Conservation (phyloP, 2,113 vertebrate species). For the Herpetotheres cachinnans region DNA sequence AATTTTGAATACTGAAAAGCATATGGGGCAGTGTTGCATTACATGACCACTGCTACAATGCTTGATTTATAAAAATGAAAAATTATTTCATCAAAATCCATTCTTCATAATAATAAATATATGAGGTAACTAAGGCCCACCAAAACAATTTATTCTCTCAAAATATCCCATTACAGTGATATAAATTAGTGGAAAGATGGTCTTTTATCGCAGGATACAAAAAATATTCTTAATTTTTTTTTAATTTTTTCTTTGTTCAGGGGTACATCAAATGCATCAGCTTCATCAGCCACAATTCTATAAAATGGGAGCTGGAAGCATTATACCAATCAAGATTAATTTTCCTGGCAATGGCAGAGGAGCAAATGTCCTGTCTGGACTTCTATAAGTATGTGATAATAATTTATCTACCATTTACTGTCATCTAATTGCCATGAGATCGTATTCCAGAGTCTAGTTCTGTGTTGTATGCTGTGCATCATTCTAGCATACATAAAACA, state of each 20-base stretch:
- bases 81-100: neutral
- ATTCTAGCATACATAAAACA: neutral
- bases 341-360: neutral
- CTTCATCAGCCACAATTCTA: neutral
- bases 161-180: neutral
- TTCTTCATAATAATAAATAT: neutral
- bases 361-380: neutral
- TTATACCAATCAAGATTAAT: neutral
- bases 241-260: neutral
- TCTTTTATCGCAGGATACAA: neutral
- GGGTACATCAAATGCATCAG: neutral
- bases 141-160: neutral
- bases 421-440: neutral
- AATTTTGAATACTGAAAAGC: neutral
- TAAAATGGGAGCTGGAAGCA: neutral
- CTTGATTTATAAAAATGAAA: neutral
- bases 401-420: neutral
- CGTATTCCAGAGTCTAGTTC: neutral
- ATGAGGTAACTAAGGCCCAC: neutral
- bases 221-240: neutral
- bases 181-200: neutral
- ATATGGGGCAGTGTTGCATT: neutral
- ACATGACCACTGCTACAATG: neutral
- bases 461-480: neutral
- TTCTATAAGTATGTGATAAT: neutral